Percentiles rank a stretch among this genome's conserved stretches.
Conservation (phyloP, 1,140 invertebrate species). For the Zaprionus inermis region DNA sequence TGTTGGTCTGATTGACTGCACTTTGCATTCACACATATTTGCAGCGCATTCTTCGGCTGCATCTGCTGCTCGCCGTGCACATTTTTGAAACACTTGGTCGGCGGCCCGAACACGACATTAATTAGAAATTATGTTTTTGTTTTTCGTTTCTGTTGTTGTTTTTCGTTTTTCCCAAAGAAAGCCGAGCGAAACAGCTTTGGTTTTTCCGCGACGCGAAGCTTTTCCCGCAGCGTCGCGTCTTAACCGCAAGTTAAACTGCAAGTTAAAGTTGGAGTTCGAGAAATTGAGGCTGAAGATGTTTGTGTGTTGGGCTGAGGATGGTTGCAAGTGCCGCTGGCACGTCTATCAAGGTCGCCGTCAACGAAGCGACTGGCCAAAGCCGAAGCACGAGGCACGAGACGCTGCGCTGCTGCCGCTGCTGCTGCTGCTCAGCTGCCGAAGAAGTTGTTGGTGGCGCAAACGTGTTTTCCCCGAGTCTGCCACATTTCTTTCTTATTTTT, state of each 20-base stretch:
- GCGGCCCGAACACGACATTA: slow-evolving; percentile 46
- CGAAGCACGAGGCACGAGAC: slow-evolving; percentile 7
- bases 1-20: slow-evolving; percentile 39
- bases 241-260: not conserved
- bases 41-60: slow-evolving; percentile 44
- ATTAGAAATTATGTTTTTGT: slow-evolving; percentile 52
- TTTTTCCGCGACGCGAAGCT: slow-evolving; percentile 12
- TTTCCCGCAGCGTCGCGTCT: not conserved
- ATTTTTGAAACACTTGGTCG: slow-evolving; percentile 63
- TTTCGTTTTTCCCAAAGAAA: slow-evolving; percentile 49
- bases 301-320: not conserved
- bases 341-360: slow-evolving; percentile 84
- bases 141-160: slow-evolving; percentile 22
- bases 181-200: slow-evolving; percentile 38
- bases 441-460: slow-evolving; percentile 59
- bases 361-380: slow-evolving; percentile 72
- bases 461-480: too few relatives aligned
- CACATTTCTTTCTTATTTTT: slow-evolving; percentile 25
- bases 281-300: not conserved
- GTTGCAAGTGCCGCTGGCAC: slow-evolving; percentile 62
- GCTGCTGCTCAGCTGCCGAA: slow-evolving; percentile 31
- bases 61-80: slow-evolving; percentile 28
- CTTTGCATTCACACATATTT: slow-evolving; percentile 52
- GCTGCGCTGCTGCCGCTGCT: not conserved
- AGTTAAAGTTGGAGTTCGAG: not conserved